Evolutionary conservation across 1,140 invertebrate species (phyloP).

Genomic region (Diuraphis noxia): DNA sequence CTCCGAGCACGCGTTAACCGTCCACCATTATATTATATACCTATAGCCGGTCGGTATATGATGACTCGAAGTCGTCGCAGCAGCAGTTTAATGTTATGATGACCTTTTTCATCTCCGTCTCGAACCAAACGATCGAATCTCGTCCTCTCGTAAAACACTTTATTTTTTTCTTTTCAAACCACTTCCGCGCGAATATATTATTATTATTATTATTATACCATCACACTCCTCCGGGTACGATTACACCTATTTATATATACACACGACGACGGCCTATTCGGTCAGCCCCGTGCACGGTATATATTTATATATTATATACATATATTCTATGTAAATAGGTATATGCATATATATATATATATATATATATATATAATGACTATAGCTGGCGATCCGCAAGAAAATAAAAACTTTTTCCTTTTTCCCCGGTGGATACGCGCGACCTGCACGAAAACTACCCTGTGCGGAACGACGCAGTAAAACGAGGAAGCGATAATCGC

Average conservation of each 20-base stretch:
- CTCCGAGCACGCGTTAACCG: no score
- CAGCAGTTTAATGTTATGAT: not conserved
- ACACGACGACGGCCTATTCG: not conserved
- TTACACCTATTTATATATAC: not conserved
- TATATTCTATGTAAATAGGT: no score
- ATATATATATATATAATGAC: no score
- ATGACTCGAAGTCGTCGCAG: not conserved
- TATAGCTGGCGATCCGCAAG: not conserved
- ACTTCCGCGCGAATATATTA: not conserved
- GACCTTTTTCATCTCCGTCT: not conserved
- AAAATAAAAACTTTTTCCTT: constrained; percentile 27
- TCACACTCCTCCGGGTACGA: not conserved
- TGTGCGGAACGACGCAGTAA: not conserved
- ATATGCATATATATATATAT: no score
- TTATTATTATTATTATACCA: no score
- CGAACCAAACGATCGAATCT: not conserved
- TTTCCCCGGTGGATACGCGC: not conserved
- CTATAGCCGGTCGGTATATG: no score
- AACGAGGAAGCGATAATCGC: not conserved
- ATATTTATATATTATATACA: not conserved
- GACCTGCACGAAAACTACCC: not conserved
- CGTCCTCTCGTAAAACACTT: not conserved
- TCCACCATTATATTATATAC: no score
- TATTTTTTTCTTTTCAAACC: no score
- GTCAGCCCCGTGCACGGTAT: constrained; percentile 17